Conservation (phyloP, 2,113 vertebrate species). For the Octodon degus region DNA sequence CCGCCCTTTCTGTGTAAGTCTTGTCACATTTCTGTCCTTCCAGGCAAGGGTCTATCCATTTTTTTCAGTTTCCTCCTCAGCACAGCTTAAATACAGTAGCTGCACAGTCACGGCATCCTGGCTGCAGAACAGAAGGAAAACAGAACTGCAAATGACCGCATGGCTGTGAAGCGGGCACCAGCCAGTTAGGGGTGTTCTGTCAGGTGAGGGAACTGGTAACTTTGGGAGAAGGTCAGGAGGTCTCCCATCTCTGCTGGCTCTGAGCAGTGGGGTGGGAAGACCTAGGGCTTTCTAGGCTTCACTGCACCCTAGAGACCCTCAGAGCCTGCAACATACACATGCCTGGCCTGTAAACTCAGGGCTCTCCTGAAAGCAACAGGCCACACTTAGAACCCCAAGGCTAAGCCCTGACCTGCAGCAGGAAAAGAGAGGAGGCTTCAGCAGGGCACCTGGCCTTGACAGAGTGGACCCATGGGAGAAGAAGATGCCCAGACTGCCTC, state of each 20-base stretch:
- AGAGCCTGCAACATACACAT: background rate
- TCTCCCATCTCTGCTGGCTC: background rate
- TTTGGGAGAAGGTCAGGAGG: background rate
- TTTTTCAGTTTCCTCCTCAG: slow-evolving; percentile 4
- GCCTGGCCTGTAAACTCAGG: background rate
- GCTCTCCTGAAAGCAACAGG: background rate
- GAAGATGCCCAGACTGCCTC: background rate
- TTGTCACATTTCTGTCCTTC: background rate
- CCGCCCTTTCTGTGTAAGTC: background rate
- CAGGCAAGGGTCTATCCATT: background rate
- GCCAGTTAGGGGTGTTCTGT: background rate
- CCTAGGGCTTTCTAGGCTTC: background rate
- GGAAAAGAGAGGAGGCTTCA: background rate
- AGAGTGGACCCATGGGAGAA: background rate
- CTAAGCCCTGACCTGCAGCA: background rate
- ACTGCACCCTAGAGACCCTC: background rate
- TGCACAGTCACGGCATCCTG: slow-evolving; percentile 26
- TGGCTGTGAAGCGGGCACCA: background rate
- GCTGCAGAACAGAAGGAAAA: background rate
- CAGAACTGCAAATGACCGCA: background rate
- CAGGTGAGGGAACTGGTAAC: slow-evolving; percentile 1
- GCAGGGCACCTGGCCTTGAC: background rate
- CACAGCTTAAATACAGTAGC: background rate
- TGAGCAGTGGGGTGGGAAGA: background rate
- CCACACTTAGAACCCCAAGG: background rate